These are phyloP conservation scores for Aphodius sticticus DNA, from an alignment of 2,888 invertebrate genomes.

Conservation along the genomic window DNA sequence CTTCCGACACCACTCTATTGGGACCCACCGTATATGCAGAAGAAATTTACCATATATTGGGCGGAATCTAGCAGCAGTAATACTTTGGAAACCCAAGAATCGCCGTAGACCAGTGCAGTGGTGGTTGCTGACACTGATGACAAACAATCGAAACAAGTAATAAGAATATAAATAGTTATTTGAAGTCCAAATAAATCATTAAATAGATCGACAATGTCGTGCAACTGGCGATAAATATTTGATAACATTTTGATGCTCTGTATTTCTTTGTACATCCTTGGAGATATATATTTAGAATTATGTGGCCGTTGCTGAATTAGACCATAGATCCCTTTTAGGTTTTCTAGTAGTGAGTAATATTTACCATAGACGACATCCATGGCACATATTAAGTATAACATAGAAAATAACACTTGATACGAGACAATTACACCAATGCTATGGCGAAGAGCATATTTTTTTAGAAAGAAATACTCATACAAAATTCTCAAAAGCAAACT, in stretches of 20 bases:
- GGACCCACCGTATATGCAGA: too few relatives aligned
- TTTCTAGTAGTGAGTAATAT: too few relatives aligned
- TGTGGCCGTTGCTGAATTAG: neutral
- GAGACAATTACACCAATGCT: neutral
- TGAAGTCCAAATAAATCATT: neutral
- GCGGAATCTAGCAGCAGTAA: too few relatives aligned
- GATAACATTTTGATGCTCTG: neutral
- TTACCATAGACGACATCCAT: too few relatives aligned
- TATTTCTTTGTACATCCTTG: neutral
- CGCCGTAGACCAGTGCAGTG: too few relatives aligned
- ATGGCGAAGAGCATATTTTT: neutral
- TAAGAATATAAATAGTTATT: neutral
- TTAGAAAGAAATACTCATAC: neutral
- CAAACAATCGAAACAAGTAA: neutral
- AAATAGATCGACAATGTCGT: neutral
- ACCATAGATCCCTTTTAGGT: neutral
- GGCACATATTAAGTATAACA: too few relatives aligned
- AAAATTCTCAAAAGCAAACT: neutral
- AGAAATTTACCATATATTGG: too few relatives aligned
- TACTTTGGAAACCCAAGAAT: too few relatives aligned
- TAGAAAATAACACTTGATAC: neutral
- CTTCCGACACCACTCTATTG: too few relatives aligned
- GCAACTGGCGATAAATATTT: neutral
- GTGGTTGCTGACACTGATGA: too few relatives aligned
- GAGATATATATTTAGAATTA: neutral